A percentile compares a stretch with the other conserved stretches of the same genome.
phyloP scores from a whole-genome alignment of 2,888 invertebrate genomes.

The Tipula helvola region DNA sequence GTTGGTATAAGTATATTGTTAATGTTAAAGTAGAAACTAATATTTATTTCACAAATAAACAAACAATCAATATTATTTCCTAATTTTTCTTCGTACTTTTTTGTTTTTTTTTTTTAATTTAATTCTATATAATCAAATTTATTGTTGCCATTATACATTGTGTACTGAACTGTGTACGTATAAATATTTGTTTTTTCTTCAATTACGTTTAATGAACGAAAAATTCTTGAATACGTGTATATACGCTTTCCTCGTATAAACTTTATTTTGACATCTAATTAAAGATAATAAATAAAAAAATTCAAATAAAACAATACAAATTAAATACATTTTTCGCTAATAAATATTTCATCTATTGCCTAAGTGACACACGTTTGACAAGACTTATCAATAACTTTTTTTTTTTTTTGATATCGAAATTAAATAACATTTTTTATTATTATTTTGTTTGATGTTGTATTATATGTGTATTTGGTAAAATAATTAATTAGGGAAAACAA shows the following conservation, averaged over 20 bases:
- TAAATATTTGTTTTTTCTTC: background rate
- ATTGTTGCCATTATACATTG: background rate
- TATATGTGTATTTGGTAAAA: background rate
- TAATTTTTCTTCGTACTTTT: background rate
- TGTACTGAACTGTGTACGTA: background rate
- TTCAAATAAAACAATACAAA: background rate
- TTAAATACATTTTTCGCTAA: background rate
- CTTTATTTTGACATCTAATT: background rate
- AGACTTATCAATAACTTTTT: background rate
- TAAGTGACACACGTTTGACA: background rate
- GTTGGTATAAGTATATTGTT: background rate
- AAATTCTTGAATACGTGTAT: background rate
- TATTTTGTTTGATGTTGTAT: background rate
- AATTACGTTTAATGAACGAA: background rate
- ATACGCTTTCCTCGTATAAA: background rate
- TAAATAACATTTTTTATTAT: background rate
- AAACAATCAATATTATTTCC: background rate
- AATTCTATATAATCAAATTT: background rate
- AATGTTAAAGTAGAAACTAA: background rate
- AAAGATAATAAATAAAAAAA: background rate
- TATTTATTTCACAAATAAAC: background rate
- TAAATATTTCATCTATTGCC: background rate
- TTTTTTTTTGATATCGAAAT: background rate
- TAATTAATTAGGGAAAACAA: background rate
- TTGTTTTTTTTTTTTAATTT: background rate